Evolutionary conservation across 2,888 invertebrate genomes (phyloP).

Genomic region (Xylota segnis): DNA sequence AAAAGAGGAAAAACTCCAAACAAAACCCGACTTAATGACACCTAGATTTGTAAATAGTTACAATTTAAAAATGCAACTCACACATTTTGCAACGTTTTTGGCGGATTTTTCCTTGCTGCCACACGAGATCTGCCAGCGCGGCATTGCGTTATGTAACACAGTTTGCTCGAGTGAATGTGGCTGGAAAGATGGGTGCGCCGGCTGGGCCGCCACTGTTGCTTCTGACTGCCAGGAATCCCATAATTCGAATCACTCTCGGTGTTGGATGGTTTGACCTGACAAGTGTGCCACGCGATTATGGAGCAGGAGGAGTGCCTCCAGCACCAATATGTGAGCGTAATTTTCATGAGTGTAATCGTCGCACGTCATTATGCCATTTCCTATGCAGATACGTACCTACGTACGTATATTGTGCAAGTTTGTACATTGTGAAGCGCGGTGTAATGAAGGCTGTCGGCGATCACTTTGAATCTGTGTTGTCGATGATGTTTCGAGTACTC

Average conservation of each 20-base stretch:
- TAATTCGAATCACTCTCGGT: constrained; percentile 6
- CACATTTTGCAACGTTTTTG: constrained; percentile 55
- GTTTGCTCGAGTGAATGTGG: constrained; percentile 12
- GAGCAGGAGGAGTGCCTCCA: constrained; percentile 46
- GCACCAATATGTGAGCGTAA: constrained; percentile 12
- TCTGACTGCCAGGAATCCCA: constrained; percentile 45
- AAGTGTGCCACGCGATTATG: constrained; percentile 64
- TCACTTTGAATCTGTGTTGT: constrained; percentile 31
- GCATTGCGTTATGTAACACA: constrained; percentile 50
- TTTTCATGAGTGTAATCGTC: constrained; percentile 36
- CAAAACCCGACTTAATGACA: constrained; percentile 28
- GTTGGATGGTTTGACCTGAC: constrained; percentile 54
- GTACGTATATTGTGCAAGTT: constrained; percentile 59
- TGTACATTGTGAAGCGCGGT: constrained; percentile 28
- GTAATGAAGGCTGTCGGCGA: constrained; percentile 44
- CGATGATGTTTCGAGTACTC: constrained; percentile 21
- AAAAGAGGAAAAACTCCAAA: constrained; percentile 14
- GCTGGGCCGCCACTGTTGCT: constrained; percentile 15
- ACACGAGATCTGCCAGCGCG: constrained; percentile 39
- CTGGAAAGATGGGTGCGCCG: constrained; percentile 34
- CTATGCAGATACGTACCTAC: constrained; percentile 58
- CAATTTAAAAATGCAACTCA: constrained; percentile 66
- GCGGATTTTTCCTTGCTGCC: constrained; percentile 46
- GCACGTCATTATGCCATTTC: constrained; percentile 61
- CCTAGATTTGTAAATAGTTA: constrained; percentile 25